A percentile compares a stretch with the other conserved stretches of the same genome.
Evolutionary conservation across 2,888 invertebrate genomes (phyloP).

Genomic region (Cryptosula pallasiana): DNA sequence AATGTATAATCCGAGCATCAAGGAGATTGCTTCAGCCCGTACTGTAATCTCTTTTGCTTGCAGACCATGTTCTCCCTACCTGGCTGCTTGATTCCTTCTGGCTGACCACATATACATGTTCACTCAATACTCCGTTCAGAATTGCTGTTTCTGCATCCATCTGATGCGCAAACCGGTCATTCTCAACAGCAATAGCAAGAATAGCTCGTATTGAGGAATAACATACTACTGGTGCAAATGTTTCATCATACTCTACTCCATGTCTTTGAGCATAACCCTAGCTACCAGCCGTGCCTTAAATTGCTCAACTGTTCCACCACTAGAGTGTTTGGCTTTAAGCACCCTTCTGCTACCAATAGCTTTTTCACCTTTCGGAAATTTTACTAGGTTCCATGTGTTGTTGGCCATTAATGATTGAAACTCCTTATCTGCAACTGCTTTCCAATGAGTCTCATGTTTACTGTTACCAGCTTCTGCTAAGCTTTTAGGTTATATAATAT

Average conservation of each 20-base stretch:
- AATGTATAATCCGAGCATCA: background rate
- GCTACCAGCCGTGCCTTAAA: background rate
- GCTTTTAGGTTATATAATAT: background rate
- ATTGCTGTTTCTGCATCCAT: background rate
- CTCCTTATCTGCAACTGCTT: background rate
- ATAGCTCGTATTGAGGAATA: background rate
- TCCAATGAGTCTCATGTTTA: background rate
- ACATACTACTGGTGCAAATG: background rate
- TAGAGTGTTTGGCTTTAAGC: background rate
- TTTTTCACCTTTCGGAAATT: background rate
- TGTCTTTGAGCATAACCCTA: background rate
- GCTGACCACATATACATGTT: background rate
- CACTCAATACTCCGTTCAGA: background rate
- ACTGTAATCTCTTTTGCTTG: background rate
- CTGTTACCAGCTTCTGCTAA: background rate
- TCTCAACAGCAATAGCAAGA: background rate
- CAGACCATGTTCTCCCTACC: background rate
- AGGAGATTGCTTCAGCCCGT: background rate
- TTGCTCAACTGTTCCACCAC: background rate
- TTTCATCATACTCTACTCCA: background rate
- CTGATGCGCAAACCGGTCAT: background rate
- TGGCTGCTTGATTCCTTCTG: background rate
- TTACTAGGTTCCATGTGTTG: background rate
- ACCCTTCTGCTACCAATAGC: background rate
- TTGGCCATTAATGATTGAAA: background rate